Base-by-base conservation (phyloP, 2,888 invertebrate genomes). In the Brassicogethes aeneus region DNA sequence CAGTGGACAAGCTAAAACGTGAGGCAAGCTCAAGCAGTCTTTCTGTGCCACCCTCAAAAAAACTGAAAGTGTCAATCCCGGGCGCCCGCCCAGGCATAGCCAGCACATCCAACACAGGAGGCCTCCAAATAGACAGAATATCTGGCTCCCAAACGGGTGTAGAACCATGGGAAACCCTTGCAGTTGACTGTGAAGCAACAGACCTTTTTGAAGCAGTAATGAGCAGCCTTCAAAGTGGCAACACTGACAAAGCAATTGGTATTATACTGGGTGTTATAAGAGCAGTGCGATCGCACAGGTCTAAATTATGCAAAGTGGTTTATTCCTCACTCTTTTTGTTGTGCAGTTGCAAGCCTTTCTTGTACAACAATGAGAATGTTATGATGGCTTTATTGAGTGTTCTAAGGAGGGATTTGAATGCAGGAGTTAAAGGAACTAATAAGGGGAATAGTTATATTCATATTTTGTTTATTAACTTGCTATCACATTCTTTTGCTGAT, bases 381-480 rank as follows among this genome's bases (percentile, higher is more conserved):
- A 75, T 82, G 0, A 79, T 86, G 61, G 88, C 85, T 1, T 73
- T 95, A 13, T 80, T 91, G 43, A 86, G 88, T 1, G 68, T 92
- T 17, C 69, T 95, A 43, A 83, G 88, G 56, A 73, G 90, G 40
- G 93, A 94, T 59, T 51, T 65, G 3, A 68, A 70, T 42, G 77
- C 79, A 43, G 75, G 80, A 80, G 82, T 63, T 86, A 92, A 70
- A 78, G 78, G 58, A 3, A 50, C 59, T 3, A 64, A 60, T 41
- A 88, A 91, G 57, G 84, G 81, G 3, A 90, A 89, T 65, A 79
- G 84, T 0, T 70, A 86, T 33, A 81, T 88, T 31, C 84, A 89
- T 50, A 83, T 91, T 16, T 66, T 92, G 34, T 85, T 88, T 2
- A 82, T 90, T 44, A 94, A 92, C 68, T 73, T 94, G 56, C 68